Conservation (phyloP, 30 jellyfish, hydroid and myxozoan genomes). For the Sanderia malayensis region DNA sequence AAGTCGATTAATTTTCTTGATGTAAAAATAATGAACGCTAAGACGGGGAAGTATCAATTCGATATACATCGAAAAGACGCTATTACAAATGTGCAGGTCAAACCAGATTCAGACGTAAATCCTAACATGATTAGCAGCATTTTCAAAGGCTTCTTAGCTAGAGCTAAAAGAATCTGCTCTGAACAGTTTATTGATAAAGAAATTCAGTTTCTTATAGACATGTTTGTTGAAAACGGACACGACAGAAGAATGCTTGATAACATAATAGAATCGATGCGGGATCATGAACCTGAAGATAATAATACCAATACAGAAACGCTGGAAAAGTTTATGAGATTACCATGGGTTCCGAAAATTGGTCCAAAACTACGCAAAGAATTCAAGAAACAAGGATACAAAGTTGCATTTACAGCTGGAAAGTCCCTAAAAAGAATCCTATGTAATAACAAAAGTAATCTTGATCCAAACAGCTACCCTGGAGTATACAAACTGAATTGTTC, state of each 20-base stretch:
- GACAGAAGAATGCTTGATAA: background rate
- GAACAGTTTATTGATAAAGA: background rate
- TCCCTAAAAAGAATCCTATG: background rate
- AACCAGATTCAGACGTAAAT: conserved; percentile 23
- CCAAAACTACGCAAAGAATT: conserved; percentile 9
- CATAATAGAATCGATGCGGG: background rate
- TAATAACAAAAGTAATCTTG: background rate
- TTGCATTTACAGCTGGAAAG: conserved; percentile 2
- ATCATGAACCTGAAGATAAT: background rate
- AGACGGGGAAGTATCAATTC: conserved; percentile 11
- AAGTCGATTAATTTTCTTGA: conserved; percentile 11
- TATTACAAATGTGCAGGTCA: conserved; percentile 14
- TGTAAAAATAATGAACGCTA: conserved; percentile 11
- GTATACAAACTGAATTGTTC: conserved; percentile 7
- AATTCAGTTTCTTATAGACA: background rate
- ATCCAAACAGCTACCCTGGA: conserved; percentile 3
- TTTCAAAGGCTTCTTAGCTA: conserved; percentile 15
- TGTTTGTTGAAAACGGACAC: conserved; percentile 32
- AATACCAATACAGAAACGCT: background rate
- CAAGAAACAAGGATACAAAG: conserved; percentile 1
- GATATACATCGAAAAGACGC: conserved; percentile 21
- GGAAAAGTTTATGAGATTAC: background rate
- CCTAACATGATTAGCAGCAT: conserved; percentile 13
- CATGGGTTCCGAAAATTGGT: background rate
- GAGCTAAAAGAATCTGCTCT: conserved; percentile 18